Base-by-base conservation (phyloP, 1,140 invertebrate genomes). In the Tribolium castaneum region DNA sequence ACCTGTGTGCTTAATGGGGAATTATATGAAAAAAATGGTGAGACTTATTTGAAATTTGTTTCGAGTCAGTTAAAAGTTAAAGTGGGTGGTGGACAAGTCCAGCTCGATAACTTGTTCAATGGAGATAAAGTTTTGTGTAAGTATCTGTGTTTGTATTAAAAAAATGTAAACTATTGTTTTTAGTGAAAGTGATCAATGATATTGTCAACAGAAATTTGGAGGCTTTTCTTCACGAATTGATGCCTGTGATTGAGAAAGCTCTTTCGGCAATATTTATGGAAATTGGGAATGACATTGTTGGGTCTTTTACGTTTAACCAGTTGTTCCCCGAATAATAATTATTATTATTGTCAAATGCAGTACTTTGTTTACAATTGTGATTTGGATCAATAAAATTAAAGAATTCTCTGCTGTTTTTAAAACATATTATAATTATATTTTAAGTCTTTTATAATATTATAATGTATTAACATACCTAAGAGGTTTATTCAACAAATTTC, bases 121-220 rank as follows among this genome's bases (percentile, higher is more conserved):
- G 91, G 91, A 7, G 91, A 93, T 71, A 88, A 89, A 80, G 82
- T 87, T 4, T 80, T 91, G 56, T 87, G 87, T 87, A 82, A 84
- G 84, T 82, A 70, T 35, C 39, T 34, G 10, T 34, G 12, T 1
- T n/a, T 16, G 5, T 1, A 35, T 66, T 66, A n/a, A n/a, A n/a
- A n/a, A n/a, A n/a, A n/a, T n/a, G n/a, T n/a, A n/a, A n/a, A n/a
- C n/a, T n/a, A 59, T 39, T 76, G 66, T 74, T 80, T 75, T 51
- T 78, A 87, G 87, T 85, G 52, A 89, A 90, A 1, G 88, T 91
- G 7, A 87, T 92, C 0, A 93, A 93, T 79, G 85, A 86, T 16
- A 89, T 89, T 0, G 90, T 93, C n/a, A 92, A 92, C 78, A 89
- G 88, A 62, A 93, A 93, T 80, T 89, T 90, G 74, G 87, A 88